Evolutionary conservation across 2,797 vertebrate genomes (phyloP).

Genomic region (Glossophaga mutica): DNA sequence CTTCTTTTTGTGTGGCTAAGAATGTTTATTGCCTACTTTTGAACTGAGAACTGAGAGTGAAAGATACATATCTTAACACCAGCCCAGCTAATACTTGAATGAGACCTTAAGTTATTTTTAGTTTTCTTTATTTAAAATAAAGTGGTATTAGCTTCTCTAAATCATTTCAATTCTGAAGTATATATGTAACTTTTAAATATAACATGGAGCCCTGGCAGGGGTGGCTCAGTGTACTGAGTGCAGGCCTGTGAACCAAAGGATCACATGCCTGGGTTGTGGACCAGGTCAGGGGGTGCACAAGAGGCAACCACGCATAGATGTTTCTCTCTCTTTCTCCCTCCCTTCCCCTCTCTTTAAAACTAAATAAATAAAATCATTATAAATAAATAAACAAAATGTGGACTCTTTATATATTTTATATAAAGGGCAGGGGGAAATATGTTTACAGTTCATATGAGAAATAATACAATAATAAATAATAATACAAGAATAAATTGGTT

Average conservation of each 20-base stretch:
- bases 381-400: background rate
- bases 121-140: conserved; percentile 2
- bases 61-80: background rate
- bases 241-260: no score
- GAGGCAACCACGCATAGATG: no score
- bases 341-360: no score
- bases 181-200: background rate
- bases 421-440: background rate
- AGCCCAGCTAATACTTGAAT: background rate
- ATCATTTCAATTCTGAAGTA: background rate
- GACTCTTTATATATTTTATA: background rate
- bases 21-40: background rate
- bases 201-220: background rate
- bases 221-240: no score
- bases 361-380: no score
- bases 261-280: no score
- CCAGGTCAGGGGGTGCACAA: no score
- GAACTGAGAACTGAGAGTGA: background rate
- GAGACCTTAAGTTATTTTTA: background rate
- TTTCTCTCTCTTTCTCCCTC: no score
- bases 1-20: background rate
- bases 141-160: background rate
- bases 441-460: background rate
- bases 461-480: background rate
- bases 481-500: background rate